Percentiles rank a stretch among this genome's conserved stretches.
Evolutionary conservation across 64 coral and sea anemone species (phyloP).

Genomic region (Montipora capricornis): DNA sequence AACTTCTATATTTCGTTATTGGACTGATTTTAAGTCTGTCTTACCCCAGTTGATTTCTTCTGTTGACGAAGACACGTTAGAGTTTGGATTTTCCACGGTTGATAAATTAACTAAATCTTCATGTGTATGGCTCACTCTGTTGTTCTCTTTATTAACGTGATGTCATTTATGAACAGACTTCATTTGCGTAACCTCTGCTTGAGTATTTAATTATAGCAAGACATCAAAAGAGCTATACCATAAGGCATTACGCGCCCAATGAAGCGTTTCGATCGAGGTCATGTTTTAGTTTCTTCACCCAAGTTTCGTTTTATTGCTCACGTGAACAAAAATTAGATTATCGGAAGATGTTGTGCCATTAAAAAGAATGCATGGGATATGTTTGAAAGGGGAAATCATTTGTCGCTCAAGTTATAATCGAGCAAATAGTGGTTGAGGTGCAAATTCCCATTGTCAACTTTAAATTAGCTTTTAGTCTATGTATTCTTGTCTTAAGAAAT

Average conservation of each 20-base stretch:
- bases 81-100: neutral
- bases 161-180: neutral
- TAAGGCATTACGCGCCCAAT: neutral
- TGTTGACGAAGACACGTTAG: neutral
- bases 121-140: neutral
- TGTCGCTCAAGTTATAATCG: too few species aligned
- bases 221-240: neutral
- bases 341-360: neutral
- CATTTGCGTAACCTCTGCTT: neutral
- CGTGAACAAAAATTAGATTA: neutral
- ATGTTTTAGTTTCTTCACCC: neutral
- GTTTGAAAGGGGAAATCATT: neutral
- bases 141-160: constrained; percentile 4
- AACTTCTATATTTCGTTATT: neutral
- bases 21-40: neutral
- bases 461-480: too few species aligned
- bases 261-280: neutral
- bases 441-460: too few species aligned
- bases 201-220: neutral
- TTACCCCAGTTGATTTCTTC: constrained; percentile 17
- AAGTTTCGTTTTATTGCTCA: neutral
- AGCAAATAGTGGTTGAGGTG: too few species aligned
- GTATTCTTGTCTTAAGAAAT: too few species aligned
- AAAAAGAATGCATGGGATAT: neutral
- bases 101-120: neutral